Conservation (phyloP, 2,797 vertebrate genomes). For the Xerus rutilus region DNA sequence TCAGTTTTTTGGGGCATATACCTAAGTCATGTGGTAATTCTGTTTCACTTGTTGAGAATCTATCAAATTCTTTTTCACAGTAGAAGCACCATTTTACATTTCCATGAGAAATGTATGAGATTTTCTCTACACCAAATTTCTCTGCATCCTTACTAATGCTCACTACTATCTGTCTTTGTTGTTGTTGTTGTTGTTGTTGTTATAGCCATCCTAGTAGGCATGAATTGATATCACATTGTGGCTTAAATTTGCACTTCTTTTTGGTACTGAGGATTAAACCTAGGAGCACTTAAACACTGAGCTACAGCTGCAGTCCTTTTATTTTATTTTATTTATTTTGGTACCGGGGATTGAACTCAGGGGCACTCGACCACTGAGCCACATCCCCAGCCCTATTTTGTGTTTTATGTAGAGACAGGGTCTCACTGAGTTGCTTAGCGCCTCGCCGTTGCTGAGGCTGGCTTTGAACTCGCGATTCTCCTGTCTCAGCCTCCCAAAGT, state of each 20-base stretch:
- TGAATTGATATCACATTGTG: not conserved
- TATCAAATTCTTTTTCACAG: not conserved
- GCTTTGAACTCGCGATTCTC: no score
- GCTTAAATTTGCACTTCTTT: not conserved
- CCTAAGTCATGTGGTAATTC: not conserved
- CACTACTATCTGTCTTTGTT: not conserved
- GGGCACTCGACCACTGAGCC: no score
- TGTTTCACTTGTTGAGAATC: constrained; percentile 17
- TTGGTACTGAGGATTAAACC: not conserved
- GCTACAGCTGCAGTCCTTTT: not conserved
- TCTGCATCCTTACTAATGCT: not conserved
- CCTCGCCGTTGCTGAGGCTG: no score
- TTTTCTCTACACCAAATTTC: not conserved
- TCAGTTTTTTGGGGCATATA: not conserved
- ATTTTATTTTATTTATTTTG: no score
- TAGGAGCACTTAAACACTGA: not conserved
- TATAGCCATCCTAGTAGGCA: not conserved
- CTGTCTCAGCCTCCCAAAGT: no score
- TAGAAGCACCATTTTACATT: not conserved
- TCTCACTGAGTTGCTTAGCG: no score
- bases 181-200: not conserved
- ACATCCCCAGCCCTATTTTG: no score
- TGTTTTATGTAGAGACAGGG: no score
- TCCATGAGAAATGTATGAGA: not conserved
- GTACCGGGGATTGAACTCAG: no score